phyloP scores from a whole-genome alignment of 1,140 invertebrate genomes.

The Chironomus striatipennis region DNA sequence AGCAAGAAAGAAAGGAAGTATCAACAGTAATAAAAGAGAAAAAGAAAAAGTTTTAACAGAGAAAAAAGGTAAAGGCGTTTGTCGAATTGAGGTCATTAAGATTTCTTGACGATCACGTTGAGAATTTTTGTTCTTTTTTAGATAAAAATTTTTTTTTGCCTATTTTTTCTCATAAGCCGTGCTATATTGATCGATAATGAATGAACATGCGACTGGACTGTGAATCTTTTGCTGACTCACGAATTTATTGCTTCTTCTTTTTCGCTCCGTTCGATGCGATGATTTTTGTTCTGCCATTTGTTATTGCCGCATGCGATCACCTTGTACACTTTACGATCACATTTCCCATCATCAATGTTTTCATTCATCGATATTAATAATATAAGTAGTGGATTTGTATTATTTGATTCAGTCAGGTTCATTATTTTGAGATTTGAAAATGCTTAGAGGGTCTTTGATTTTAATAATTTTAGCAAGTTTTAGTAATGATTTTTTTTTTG shows the following conservation, averaged over 20 bases:
- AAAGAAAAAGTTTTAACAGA: neutral
- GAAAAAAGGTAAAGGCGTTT: neutral
- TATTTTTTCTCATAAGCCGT: neutral
- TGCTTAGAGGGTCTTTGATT: no score
- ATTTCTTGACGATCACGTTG: slow-evolving; percentile 1
- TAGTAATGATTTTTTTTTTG: no score
- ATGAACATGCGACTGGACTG: neutral
- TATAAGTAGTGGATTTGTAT: no score
- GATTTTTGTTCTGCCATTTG: no score
- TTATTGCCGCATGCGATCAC: neutral
- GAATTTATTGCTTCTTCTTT: neutral
- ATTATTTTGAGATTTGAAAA: no score
- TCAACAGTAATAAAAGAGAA: neutral
- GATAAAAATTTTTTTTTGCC: no score
- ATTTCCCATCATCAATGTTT: no score
- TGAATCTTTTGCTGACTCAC: slow-evolving; percentile 4
- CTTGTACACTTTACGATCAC: no score
- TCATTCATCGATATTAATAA: no score
- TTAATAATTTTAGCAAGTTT: no score
- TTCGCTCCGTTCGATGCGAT: no score
- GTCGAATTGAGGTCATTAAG: neutral
- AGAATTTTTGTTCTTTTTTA: slow-evolving; percentile 8
- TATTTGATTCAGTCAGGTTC: no score
- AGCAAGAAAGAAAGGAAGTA: neutral
- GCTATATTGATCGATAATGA: neutral